These are phyloP conservation scores for Limnodromus scolopaceus DNA, from an alignment of 2,797 vertebrate genomes.

Conservation along the genomic window DNA sequence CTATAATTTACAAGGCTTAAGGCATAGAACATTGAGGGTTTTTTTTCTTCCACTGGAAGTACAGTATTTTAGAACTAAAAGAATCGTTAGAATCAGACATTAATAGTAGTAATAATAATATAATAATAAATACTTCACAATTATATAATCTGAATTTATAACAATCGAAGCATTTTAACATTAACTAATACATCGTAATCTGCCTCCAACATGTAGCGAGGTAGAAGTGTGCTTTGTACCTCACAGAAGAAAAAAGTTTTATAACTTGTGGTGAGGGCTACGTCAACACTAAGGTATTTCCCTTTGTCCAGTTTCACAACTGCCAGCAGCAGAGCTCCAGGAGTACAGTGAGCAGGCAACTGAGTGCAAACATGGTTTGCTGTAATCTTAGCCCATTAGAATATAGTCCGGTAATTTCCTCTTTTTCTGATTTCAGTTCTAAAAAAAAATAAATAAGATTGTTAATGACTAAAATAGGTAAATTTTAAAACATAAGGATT, in stretches of 20 bases:
- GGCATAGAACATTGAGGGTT: neutral
- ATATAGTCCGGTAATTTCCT: slow-evolving; percentile 49
- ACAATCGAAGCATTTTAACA: neutral
- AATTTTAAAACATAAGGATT: neutral
- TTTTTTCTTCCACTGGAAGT: slow-evolving; percentile 63
- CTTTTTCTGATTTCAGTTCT: slow-evolving; percentile 80
- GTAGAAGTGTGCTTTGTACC: neutral
- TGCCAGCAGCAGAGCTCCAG: neutral
- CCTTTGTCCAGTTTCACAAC: neutral
- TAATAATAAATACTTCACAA: slow-evolving; percentile 57
- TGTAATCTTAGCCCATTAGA: slow-evolving; percentile 63
- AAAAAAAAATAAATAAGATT: neutral
- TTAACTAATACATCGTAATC: neutral
- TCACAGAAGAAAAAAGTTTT: neutral
- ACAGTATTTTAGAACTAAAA: slow-evolving; percentile 5
- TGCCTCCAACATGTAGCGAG: neutral
- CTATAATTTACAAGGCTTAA: slow-evolving; percentile 3
- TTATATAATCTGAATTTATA: slow-evolving; percentile 45
- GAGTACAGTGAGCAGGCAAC: slow-evolving; percentile 1
- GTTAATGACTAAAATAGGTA: neutral
- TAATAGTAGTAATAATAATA: slow-evolving; percentile 26
- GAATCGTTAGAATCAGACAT: neutral
- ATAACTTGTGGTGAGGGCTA: neutral
- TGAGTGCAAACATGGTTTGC: neutral
- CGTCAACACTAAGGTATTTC: neutral